These are phyloP conservation scores for Resseliella maxima DNA, from an alignment of 2,888 invertebrate species.

Conservation along the genomic window DNA sequence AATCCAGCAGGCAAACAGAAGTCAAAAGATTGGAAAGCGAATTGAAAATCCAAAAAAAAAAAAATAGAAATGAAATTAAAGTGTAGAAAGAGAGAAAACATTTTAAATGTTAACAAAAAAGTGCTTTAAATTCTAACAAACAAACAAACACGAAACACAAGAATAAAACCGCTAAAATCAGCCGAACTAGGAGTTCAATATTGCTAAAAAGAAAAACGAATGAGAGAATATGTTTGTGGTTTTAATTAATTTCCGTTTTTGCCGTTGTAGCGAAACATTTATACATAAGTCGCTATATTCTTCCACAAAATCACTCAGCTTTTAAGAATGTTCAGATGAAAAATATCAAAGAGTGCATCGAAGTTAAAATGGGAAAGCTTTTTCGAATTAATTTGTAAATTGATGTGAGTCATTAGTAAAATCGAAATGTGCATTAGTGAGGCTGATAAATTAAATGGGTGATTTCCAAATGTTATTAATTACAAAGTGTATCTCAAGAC, in stretches of 20 bases:
- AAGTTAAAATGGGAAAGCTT: neutral
- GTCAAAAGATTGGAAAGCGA: too few species aligned
- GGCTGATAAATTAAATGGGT: neutral
- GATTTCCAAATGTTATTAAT: neutral
- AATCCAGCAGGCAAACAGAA: too few species aligned
- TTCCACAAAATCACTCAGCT: neutral
- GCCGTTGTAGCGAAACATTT: neutral
- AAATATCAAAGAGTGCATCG: neutral
- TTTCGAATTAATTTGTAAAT: too few species aligned
- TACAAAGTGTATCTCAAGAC: neutral
- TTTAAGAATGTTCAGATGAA: neutral
- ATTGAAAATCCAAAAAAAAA: too few species aligned
- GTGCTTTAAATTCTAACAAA: conserved; percentile 44
- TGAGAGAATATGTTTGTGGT: neutral
- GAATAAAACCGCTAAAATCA: neutral
- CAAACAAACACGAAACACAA: too few species aligned
- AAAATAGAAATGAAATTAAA: neutral
- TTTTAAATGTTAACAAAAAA: conserved; percentile 27
- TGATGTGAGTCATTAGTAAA: neutral
- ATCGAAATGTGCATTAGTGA: neutral
- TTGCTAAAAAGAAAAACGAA: neutral
- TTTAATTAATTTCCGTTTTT: neutral
- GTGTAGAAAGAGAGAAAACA: neutral
- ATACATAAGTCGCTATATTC: neutral
- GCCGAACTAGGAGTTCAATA: neutral